Percentiles rank a stretch among this genome's conserved stretches.
Conservation (phyloP, 2,797 vertebrate species). For the Anisognathus igniventris region DNA sequence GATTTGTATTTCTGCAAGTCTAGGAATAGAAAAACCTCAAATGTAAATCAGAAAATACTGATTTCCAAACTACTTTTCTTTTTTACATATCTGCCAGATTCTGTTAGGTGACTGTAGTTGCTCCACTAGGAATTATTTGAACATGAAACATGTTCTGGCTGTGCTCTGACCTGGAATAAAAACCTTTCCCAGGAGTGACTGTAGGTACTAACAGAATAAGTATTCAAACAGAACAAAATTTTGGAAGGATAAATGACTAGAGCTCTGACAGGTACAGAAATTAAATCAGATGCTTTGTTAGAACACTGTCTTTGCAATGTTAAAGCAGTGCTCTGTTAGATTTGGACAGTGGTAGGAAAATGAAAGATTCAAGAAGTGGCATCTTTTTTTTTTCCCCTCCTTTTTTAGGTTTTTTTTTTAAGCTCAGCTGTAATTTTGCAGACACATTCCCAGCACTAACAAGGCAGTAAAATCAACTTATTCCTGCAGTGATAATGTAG, state of each 20-base stretch:
- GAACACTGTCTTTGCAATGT: background rate
- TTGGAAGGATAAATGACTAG: background rate
- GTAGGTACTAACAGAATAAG: background rate
- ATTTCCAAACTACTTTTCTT: background rate
- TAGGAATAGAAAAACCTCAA: background rate
- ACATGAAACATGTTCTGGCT: background rate
- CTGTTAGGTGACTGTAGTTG: background rate
- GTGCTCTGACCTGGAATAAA: background rate
- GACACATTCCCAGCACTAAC: background rate
- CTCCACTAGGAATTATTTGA: background rate
- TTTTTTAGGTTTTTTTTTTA: background rate
- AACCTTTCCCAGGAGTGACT: background rate
- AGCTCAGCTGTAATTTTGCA: background rate
- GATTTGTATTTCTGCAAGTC: background rate
- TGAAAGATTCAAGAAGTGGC: rapidly evolving
- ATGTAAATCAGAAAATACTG: background rate
- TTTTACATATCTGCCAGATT: background rate
- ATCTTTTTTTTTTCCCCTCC: rapidly evolving
- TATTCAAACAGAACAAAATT: background rate
- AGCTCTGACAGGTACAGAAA: background rate
- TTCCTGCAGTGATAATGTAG: rapidly evolving
- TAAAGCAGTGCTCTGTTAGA: background rate
- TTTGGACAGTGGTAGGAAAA: background rate
- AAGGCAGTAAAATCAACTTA: background rate
- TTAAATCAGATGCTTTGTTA: background rate